phyloP scores from a whole-genome alignment of 2,113 vertebrate genomes.

The Bostrychus sinensis region DNA sequence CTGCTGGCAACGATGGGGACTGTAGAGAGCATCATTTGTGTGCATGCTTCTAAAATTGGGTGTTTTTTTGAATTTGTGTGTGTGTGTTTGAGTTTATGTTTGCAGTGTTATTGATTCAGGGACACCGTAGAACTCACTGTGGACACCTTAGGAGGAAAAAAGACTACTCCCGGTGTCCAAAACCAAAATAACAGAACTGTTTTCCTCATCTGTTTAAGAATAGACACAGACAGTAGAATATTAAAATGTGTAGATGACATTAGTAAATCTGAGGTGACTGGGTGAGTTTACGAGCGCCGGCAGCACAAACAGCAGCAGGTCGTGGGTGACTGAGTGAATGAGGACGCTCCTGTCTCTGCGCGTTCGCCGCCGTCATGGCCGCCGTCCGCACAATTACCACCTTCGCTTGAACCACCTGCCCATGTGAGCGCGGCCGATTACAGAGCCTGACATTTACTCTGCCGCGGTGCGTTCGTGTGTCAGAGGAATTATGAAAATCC shows the following conservation, averaged over 20 bases:
- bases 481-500: neutral
- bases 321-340: constrained; percentile 57
- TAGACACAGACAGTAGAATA: neutral
- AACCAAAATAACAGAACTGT: neutral
- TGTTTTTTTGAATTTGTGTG: too few species aligned
- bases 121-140: too few species aligned
- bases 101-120: too few species aligned
- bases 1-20: too few species aligned
- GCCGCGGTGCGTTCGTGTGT: constrained; percentile 16
- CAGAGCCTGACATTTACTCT: constrained; percentile 27
- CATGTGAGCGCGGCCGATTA: constrained; percentile 27
- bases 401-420: constrained; percentile 17
- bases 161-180: too few species aligned
- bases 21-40: too few species aligned
- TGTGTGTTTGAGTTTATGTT: too few species aligned
- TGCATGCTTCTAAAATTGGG: too few species aligned
- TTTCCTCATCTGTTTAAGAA: neutral
- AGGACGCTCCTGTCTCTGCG: constrained; percentile 43
- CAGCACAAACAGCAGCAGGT: constrained; percentile 10
- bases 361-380: constrained; percentile 38
- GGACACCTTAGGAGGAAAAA: too few species aligned
- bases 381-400: constrained; percentile 50
- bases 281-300: neutral
- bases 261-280: neutral
- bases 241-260: neutral